Percentiles rank a stretch among this genome's conserved stretches.
These are phyloP conservation scores for Pterocles orientalis DNA, from an alignment of 2,113 vertebrate species.

Conservation along the genomic window DNA sequence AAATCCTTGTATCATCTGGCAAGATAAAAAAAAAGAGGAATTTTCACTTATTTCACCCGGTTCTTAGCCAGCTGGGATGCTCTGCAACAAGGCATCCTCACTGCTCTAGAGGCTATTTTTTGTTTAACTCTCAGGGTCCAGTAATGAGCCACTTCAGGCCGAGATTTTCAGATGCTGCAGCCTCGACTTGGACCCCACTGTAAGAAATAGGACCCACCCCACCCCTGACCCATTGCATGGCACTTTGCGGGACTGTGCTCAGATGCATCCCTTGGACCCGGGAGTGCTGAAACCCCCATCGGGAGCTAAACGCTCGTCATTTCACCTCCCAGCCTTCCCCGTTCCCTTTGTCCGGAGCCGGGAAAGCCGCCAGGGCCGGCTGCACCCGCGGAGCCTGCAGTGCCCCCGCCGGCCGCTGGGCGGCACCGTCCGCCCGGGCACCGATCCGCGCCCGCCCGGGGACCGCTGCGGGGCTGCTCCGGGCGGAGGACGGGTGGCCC, in stretches of 20 bases:
- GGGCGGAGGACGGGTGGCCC: neutral
- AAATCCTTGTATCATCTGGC: neutral
- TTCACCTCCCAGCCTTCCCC: too few relatives aligned
- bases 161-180: neutral
- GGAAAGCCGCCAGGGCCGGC: neutral
- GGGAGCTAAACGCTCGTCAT: rapidly evolving
- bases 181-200: neutral
- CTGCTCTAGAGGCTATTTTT: neutral
- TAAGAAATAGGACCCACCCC: neutral
- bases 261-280: neutral
- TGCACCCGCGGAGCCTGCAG: neutral
- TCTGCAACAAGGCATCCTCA: neutral
- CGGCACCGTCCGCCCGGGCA: conserved; percentile 59
- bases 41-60: neutral
- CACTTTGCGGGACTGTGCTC: neutral
- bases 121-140: rapidly evolving
- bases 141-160: neutral
- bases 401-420: conserved; percentile 13
- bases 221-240: neutral
- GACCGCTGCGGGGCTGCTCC: too few relatives aligned
- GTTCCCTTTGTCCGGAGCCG: neutral
- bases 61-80: rapidly evolving
- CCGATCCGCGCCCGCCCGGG: neutral
- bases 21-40: neutral
- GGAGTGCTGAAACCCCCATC: neutral